Conservation (phyloP, 1,140 invertebrate species). For the Ptiloglossa arizonensis region DNA sequence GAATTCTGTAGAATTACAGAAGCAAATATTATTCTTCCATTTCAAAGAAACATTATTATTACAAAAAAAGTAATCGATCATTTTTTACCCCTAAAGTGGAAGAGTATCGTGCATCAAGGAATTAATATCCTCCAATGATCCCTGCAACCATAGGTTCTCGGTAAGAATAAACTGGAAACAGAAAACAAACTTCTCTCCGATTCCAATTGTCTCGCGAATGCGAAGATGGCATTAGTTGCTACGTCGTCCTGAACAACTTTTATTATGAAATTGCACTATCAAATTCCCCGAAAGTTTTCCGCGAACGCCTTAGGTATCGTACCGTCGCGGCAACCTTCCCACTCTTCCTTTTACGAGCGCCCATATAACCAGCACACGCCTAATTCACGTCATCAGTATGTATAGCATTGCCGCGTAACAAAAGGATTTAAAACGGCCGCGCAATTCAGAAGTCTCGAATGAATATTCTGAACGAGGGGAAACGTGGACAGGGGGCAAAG, state of each 20-base stretch:
- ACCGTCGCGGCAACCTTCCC: neutral
- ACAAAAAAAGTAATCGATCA: too few relatives aligned
- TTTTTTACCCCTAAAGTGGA: too few relatives aligned
- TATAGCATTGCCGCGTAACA: slow-evolving; percentile 30
- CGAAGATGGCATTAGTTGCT: neutral
- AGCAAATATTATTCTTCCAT: too few relatives aligned
- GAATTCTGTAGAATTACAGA: too few relatives aligned
- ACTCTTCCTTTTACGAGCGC: neutral
- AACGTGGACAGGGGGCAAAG: neutral
- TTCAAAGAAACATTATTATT: too few relatives aligned
- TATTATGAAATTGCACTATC: neutral
- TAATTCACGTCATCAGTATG: slow-evolving; percentile 42
- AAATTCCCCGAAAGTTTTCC: neutral
- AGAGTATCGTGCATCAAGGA: too few relatives aligned
- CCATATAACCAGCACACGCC: slow-evolving; percentile 1
- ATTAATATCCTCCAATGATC: too few relatives aligned
- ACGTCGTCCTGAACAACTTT: neutral
- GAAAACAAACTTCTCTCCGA: neutral
- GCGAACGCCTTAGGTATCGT: neutral
- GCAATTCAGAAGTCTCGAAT: slow-evolving; percentile 41
- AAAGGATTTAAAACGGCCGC: slow-evolving; percentile 42
- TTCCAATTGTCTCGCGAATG: neutral
- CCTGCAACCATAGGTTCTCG: too few relatives aligned
- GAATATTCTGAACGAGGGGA: slow-evolving; percentile 36
- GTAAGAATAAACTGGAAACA: too few relatives aligned